phyloP scores from a whole-genome alignment of 2,113 vertebrate genomes.

The Melierax canorus region DNA sequence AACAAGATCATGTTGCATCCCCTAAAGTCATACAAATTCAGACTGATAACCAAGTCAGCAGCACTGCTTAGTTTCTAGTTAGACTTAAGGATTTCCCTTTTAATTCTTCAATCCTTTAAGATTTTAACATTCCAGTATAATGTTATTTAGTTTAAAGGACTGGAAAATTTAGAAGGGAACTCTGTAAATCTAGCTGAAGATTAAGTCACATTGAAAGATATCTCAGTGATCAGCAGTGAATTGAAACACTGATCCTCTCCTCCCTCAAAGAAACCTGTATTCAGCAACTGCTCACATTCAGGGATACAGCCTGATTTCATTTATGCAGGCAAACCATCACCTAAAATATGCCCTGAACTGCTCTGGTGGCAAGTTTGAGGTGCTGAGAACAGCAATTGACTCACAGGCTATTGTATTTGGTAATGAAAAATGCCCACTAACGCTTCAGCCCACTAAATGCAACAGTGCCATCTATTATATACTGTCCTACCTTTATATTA shows the following conservation, averaged over 20 bases:
- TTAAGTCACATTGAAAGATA: not conserved
- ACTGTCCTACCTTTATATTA: not conserved
- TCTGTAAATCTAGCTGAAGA: not conserved
- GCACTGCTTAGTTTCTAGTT: not conserved
- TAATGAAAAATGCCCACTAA: not conserved
- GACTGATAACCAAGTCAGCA: not conserved
- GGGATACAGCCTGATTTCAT: not conserved
- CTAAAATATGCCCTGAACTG: not conserved
- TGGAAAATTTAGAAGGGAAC: not conserved
- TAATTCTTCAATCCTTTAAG: not conserved
- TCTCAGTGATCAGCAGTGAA: not conserved
- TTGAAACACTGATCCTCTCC: not conserved
- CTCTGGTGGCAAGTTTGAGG: not conserved
- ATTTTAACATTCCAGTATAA: not conserved
- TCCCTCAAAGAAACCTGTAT: not conserved
- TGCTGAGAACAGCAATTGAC: not conserved
- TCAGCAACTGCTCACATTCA: not conserved
- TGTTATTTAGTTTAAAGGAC: not conserved
- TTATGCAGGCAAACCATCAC: not conserved
- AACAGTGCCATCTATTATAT: not conserved
- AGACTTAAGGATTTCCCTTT: not conserved
- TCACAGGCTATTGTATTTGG: not conserved
- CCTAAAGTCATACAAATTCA: not conserved
- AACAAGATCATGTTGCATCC: not conserved
- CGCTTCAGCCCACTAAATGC: not conserved